These are phyloP conservation scores for Florisuga fusca DNA, from an alignment of 2,797 vertebrate species.

Conservation along the genomic window DNA sequence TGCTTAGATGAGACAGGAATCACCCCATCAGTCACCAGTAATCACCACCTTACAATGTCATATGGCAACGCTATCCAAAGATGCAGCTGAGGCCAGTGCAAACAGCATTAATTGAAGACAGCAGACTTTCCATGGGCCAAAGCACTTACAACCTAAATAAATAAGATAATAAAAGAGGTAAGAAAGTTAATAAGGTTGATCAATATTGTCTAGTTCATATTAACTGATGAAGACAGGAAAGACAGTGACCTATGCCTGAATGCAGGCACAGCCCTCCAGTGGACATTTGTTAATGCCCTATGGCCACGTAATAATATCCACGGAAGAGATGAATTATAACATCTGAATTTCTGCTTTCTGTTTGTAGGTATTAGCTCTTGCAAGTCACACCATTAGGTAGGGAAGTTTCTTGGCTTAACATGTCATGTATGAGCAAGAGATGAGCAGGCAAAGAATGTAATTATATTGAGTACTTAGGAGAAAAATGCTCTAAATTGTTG, in stretches of 20 bases:
- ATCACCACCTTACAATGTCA: neutral
- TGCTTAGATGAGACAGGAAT: neutral
- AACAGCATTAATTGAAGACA: neutral
- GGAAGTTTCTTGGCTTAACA: neutral
- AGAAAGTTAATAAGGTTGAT: neutral
- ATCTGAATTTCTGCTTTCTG: neutral
- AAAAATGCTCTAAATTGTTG: neutral
- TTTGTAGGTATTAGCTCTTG: neutral
- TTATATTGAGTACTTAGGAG: neutral
- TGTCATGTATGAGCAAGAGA: neutral
- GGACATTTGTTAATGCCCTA: neutral
- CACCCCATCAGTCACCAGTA: neutral
- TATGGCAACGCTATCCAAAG: neutral
- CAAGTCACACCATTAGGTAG: neutral
- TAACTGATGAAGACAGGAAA: neutral
- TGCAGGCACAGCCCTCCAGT: neutral
- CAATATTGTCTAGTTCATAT: neutral
- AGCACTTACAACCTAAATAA: conserved; percentile 13
- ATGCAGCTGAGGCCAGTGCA: neutral
- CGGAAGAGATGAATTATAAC: neutral
- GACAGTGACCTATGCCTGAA: neutral
- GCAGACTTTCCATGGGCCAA: neutral
- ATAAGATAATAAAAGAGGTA: neutral
- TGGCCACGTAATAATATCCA: fast-evolving
- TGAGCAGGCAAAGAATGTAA: neutral